Base-by-base conservation (phyloP, 53 echinoderm and acorn worm species). In the Echinarachnius parma region DNA sequence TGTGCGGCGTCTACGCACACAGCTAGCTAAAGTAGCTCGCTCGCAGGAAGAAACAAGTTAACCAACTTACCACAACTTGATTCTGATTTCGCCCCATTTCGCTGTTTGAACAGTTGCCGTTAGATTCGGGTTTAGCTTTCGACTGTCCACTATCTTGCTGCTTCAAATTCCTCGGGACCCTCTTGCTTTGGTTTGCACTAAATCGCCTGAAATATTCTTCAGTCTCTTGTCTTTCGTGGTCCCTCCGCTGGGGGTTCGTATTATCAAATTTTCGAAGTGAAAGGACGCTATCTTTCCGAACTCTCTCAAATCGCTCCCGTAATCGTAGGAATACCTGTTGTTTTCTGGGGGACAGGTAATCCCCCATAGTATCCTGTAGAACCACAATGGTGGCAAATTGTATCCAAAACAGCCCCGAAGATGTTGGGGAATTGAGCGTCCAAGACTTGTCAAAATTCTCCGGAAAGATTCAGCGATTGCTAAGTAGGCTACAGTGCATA, bases 341-440 rank as follows among this genome's bases (percentile, higher is more conserved):
- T 33, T 75, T 76, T 60, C 66, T 86, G 82, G 87, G 87, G 87
- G 87, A 78, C 59, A 82, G 55, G 62, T 62, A 87, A 78, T 87
- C 87, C 87, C 87, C 87, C 87, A 87, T 87, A 61, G 63, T 87
- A 71, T 82, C 72, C 48, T 56, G 62, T 62, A 74, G 77, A 77
- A 82, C 86, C 77, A 82, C 87, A 72, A 87, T 82, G 87, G 78
- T 82, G 87, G 58, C 82, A 68, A 82, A 82, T 66, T 31, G 34
- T 71, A 36, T 36, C 62, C 27, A 61, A 39, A 72, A 61, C 81
- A 48, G 36, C 81, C 81, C 81, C 81, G 61, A 62, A 72, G 39
- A 37, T 61, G 11, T 80, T 31, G 72, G 64, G 78, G 53, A 69
- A 69, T 18, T 53, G 30, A 50, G 7, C 31, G 53, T 69, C 35